Evolutionary conservation across 2,113 vertebrate species (phyloP), one percentile per base, ranked within the genome.

Genomic region (Caranx melampygus): DNA sequence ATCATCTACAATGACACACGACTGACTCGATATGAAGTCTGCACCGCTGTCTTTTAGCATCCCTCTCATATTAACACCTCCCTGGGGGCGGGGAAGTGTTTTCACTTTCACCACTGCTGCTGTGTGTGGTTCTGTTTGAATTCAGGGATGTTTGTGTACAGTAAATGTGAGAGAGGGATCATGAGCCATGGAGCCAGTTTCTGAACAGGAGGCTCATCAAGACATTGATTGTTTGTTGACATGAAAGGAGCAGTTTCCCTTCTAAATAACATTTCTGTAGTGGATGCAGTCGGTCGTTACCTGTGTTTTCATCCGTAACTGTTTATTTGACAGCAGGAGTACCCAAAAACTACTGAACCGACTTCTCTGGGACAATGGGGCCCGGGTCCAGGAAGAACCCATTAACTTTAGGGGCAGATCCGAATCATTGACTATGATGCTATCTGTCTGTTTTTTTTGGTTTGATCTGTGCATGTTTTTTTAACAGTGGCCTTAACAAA

Each of bases 1-100:
- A 80, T 84, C 66, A 26, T 66, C 31, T 63, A 37, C 64, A 71
- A 12, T 52, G 87, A 84, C 81, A 68, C 73, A 51, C 1, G 9
- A 42, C 71, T 7, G 68, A 74, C 63, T 79, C 75, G 5, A 58
- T 73, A 72, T 69, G 78, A 84, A 79, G 61, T 76, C 70, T 52
- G 60, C 1, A 2, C 52, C 49, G 70, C 78, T 34, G 75, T 79
- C 71, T 18, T 61, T 67, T 12, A 82, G 52, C 71, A 40, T 75
- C 72, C 51, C 35, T 67, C 61, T 78, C 59, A 47, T 82, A 63
- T 72, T 59, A 72, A 79, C 79, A 4, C 42, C 61, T 72, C 71
- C 64, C 35, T 0, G 35, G 20, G 63, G 67, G 15, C 14, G 51
- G 8, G 2, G 21, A 9, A 52, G 37, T 16, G 14, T 5, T 47